Base-by-base conservation (phyloP, 1,140 invertebrate genomes). In the Diabrotica undecimpunctata region DNA sequence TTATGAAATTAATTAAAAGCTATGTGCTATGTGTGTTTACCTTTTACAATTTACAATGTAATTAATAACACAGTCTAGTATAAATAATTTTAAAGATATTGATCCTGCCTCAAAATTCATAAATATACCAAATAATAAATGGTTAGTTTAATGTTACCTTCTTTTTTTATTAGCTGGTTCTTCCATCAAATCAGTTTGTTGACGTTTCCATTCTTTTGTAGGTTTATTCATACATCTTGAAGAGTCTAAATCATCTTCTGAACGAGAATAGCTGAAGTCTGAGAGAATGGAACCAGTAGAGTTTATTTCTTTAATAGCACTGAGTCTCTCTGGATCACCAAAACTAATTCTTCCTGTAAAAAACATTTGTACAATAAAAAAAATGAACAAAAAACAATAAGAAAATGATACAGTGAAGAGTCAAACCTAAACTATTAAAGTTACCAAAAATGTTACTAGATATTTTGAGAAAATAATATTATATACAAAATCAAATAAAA, bases 231-330 rank as follows among this genome's bases (percentile, higher is more conserved):
- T n/a, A 12, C 84, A 81, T 54, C 82, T 64, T 5, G 88, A 88
- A 50, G 84, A 77, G 61, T 91, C 89, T 58, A 94, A 82, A 79
- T 95, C 93, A 77, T 96, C 93, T 72, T 95, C 93, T 0, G 93
- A 95, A 54, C 90, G 88, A 6, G 93, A 93, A 71, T 91, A 91
- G 64, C 91, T 93, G 68, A 92, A 81, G 73, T 93, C 90, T 1
- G 89, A 89, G 41, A 92, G 75, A 39, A 92, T 78, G 4, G 88
- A 90, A 13, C 88, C 77, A 65, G 77, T 78, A 38, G 76, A 72
- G 69, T 79, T 79, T 13, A 73, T 66, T 71, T 79, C 76, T 55
- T 66, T 68, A 52, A 79, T 79, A n/a, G 74, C 70, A 70, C 71
- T 74, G 7, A 78, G 59, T 35, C 53, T 25, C n/a, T 54, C 53